phyloP scores from a whole-genome alignment of 2,797 vertebrate species.

The Chiloscyllium punctatum region DNA sequence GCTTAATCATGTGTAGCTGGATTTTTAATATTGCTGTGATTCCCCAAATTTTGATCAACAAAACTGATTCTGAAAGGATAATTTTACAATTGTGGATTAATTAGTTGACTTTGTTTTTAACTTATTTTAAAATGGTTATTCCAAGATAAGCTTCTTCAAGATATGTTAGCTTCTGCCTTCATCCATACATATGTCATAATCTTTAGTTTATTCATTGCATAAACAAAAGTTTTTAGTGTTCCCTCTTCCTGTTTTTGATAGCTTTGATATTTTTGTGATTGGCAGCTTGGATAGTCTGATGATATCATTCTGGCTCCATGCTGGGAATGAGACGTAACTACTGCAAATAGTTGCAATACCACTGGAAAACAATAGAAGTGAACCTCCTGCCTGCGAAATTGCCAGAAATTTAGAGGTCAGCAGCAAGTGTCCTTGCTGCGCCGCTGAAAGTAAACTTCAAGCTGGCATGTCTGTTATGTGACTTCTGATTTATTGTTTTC shows the following conservation, averaged over 20 bases:
- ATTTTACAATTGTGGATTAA: background rate
- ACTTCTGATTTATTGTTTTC: background rate
- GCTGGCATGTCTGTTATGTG: background rate
- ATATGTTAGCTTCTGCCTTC: background rate
- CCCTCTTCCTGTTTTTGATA: background rate
- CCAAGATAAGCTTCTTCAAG: background rate
- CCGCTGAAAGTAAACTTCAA: background rate
- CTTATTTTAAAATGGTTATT: background rate
- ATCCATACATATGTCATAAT: background rate
- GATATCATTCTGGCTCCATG: too few relatives aligned
- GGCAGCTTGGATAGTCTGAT: background rate
- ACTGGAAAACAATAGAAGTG: background rate
- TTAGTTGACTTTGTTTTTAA: background rate
- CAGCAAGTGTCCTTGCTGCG: background rate
- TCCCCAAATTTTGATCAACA: background rate
- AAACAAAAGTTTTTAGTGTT: background rate
- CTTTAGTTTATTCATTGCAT: background rate
- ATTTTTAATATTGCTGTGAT: background rate
- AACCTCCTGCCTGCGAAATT: background rate
- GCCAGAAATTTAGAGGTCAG: background rate
- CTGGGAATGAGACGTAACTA: background rate
- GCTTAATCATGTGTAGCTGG: background rate
- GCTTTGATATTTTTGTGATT: background rate
- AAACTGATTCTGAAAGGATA: background rate
- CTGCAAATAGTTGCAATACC: background rate